Conservation (phyloP, 2,797 vertebrate species). For the Nothura maculosa region DNA sequence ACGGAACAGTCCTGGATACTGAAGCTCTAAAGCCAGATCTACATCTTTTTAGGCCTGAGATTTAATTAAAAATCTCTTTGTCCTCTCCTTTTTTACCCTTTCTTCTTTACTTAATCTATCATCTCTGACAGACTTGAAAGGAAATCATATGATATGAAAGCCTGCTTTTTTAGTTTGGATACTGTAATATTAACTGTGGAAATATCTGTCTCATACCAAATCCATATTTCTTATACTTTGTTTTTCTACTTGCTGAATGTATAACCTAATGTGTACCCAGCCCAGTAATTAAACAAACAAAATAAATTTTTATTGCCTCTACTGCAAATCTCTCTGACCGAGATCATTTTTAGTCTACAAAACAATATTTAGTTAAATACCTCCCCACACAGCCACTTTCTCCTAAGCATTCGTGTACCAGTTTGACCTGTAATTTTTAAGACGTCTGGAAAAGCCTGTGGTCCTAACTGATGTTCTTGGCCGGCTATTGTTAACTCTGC, state of each 20-base stretch:
- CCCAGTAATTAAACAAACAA: too few relatives aligned
- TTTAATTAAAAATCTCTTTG: not conserved
- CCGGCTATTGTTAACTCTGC: not conserved
- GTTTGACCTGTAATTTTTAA: not conserved
- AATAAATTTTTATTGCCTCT: not conserved
- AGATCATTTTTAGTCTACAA: not conserved
- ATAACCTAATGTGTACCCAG: not conserved
- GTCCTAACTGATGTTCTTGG: not conserved
- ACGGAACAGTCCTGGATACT: not conserved
- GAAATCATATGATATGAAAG: not conserved
- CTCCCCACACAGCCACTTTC: too few relatives aligned
- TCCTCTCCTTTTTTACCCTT: not conserved
- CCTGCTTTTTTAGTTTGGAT: not conserved
- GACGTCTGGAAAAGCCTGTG: not conserved
- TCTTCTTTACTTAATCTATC: not conserved
- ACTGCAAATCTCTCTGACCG: not conserved
- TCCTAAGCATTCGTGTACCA: not conserved
- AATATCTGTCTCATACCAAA: not conserved
- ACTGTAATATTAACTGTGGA: too few relatives aligned
- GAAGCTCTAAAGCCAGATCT: not conserved
- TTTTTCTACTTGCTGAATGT: not conserved
- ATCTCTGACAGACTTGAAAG: not conserved
- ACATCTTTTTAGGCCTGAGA: not conserved
- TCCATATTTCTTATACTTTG: not conserved
- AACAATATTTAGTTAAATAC: not conserved